Evolutionary conservation across 2,113 vertebrate species (phyloP).

Genomic region (Columba livia): DNA sequence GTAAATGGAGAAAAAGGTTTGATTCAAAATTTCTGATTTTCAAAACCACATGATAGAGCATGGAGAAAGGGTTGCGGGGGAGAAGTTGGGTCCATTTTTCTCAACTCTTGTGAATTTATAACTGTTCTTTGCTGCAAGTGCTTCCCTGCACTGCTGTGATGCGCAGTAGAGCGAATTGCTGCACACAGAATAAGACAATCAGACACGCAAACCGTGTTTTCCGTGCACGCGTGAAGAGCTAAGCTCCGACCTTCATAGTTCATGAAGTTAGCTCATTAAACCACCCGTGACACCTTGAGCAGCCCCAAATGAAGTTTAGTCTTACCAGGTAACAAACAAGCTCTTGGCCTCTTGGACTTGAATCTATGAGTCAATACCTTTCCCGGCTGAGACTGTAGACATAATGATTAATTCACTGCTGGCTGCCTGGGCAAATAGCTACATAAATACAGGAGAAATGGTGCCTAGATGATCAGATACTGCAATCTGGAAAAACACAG

Average conservation of each 20-base stretch:
- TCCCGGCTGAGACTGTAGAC: conserved; percentile 10
- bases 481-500: neutral
- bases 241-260: neutral
- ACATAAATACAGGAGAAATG: conserved; percentile 9
- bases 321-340: conserved; percentile 8
- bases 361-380: neutral
- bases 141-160: neutral
- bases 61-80: neutral
- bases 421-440: conserved; percentile 7
- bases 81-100: neutral
- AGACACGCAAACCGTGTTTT: too few relatives aligned
- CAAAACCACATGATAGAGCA: neutral
- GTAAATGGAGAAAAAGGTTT: neutral
- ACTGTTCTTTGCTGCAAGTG: neutral
- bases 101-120: neutral
- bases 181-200: neutral
- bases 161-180: neutral
- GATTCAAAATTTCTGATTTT: neutral
- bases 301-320: neutral
- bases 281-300: neutral
- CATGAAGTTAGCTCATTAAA: neutral
- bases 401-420: conserved; percentile 43
- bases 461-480: neutral
- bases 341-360: neutral
- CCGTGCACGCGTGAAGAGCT: neutral